Evolutionary conservation across 2,888 invertebrate species (phyloP), one percentile per base, ranked within the genome.

Genomic region (Mamestra brassicae): DNA sequence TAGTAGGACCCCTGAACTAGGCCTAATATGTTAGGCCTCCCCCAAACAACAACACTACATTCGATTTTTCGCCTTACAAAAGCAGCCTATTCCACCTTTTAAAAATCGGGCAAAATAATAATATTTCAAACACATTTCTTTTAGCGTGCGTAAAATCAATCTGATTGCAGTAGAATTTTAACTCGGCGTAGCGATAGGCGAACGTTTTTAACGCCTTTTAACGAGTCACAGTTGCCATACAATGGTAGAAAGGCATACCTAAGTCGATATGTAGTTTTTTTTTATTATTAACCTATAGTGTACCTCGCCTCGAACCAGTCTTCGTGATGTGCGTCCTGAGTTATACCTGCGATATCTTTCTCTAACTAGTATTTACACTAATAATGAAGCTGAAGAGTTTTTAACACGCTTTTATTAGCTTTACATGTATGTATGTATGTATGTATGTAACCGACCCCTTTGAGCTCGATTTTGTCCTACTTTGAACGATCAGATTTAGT

Each of bases 141-240:
- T 54, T n/a, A 67, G 76, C 64, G 61, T 65, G 61, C 82, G 61
- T 60, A 42, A 55, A 54, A 74, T 63, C 68, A 58, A 17, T 65
- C 66, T 62, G 69, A 78, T 81, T 64, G 76, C 55, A 45, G 26
- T 55, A 75, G 68, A 76, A 81, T 78, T 75, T 81, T 76, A 78
- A 78, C 60, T 60, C 34, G 10, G 50, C 82, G 68, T 76, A 79
- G 64, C 82, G 76, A 81, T 81, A 81, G 26, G 38, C 4, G 26
- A 61, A 17, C 4, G 36, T 47, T 81, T 81, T 60, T 36, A 60
- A 74, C 54, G 63, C 38, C 64, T 75, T 81, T 61, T 57, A 79
- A 62, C 61, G 65, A 82, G 34, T 62, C 66, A 4, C 52, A 54
- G 11, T 50, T 54, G 34, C 8, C 6, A 17, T 47, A 36, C 10